phyloP scores from a whole-genome alignment of 2,888 invertebrate genomes.

The Tribolium freemani region DNA sequence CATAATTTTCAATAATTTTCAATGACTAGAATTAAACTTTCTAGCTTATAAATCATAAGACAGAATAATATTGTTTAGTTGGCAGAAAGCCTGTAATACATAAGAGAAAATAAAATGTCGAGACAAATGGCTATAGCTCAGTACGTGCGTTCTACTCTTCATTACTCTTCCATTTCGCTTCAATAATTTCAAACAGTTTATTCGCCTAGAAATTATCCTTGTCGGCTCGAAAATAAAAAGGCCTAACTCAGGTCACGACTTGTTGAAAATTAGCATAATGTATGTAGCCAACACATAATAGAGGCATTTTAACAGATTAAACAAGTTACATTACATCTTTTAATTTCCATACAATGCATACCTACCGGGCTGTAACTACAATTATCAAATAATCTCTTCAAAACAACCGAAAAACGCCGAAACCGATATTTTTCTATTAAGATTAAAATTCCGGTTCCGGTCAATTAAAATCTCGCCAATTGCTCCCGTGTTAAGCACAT shows the following conservation, averaged over 20 bases:
- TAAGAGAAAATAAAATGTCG: neutral
- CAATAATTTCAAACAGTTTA: conserved; percentile 2
- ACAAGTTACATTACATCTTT: conserved; percentile 10
- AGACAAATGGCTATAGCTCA: neutral
- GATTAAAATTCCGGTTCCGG: conserved; percentile 9
- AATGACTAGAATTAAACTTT: conserved; percentile 2
- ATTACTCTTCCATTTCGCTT: neutral
- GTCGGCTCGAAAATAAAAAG: conserved; percentile 19
- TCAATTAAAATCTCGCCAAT: conserved; percentile 17
- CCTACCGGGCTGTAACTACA: neutral
- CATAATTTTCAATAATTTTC: neutral
- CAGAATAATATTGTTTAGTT: neutral
- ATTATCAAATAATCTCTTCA: neutral
- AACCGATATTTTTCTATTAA: neutral
- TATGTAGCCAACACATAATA: conserved; percentile 8
- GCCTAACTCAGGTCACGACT: conserved; percentile 7
- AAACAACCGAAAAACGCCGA: neutral
- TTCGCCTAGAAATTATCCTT: conserved; percentile 1
- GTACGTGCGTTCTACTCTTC: neutral
- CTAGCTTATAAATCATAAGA: neutral
- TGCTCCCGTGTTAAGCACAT: conserved; percentile 19
- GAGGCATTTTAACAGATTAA: conserved; percentile 16
- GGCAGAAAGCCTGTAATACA: neutral
- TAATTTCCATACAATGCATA: conserved; percentile 25
- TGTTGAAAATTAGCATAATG: conserved; percentile 26